These are phyloP conservation scores for Scaptodrosophila latifasciaeformis DNA, from an alignment of 2,888 invertebrate genomes.

Conservation along the genomic window DNA sequence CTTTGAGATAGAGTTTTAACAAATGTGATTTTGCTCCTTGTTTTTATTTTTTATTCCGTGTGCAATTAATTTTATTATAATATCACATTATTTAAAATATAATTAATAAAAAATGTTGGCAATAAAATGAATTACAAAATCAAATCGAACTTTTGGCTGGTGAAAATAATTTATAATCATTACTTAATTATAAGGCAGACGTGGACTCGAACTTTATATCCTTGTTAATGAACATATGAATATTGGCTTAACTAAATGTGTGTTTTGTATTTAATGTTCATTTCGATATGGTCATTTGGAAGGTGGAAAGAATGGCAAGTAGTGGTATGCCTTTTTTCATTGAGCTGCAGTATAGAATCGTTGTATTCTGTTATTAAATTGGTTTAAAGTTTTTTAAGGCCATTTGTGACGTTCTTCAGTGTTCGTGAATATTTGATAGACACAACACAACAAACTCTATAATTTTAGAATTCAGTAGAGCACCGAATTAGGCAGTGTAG, in stretches of 20 bases:
- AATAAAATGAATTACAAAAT: conserved; percentile 35
- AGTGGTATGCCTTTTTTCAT: not conserved
- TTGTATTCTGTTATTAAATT: not conserved
- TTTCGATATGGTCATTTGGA: not conserved
- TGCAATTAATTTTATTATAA: conserved; percentile 60
- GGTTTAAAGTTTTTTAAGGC: not conserved
- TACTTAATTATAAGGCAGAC: conserved; percentile 57
- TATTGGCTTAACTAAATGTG: conserved; percentile 18
- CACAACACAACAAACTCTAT: too few relatives aligned
- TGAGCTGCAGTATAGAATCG: too few relatives aligned
- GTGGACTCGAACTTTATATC: conserved; percentile 43
- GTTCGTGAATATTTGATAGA: too few relatives aligned
- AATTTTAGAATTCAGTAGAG: too few relatives aligned
- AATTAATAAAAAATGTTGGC: conserved; percentile 40
- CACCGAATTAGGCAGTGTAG: too few relatives aligned
- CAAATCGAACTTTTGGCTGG: not conserved
- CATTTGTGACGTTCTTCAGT: too few relatives aligned
- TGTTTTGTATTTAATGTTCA: not conserved
- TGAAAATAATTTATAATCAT: not conserved
- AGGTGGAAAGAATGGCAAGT: not conserved
- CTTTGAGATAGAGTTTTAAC: too few relatives aligned
- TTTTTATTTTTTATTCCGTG: too few relatives aligned
- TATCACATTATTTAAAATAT: conserved; percentile 63
- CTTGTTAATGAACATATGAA: too few relatives aligned
- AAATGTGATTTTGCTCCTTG: too few relatives aligned